Evolutionary conservation across 2,113 vertebrate species (phyloP).

Genomic region (Dunckerocampus dactyliophorus): DNA sequence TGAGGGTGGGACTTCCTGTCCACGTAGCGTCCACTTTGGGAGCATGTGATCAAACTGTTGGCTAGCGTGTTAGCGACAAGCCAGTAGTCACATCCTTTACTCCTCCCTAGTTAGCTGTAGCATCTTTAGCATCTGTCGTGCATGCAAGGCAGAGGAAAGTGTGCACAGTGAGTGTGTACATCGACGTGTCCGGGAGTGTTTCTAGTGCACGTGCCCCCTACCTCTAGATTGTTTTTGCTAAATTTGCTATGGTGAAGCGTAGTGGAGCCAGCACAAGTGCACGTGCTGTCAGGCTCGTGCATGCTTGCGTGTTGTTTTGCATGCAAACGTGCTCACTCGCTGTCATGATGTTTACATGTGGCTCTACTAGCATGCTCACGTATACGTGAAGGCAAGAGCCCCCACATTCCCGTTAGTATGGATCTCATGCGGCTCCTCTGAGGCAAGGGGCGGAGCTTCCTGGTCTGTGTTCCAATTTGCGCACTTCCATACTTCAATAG

Average conservation of each 20-base stretch:
- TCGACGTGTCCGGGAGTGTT: constrained; percentile 1
- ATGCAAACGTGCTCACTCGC: neutral
- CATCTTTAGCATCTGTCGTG: constrained; percentile 61
- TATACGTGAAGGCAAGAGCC: too few relatives aligned
- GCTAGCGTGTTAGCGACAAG: constrained; percentile 1
- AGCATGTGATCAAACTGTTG: neutral
- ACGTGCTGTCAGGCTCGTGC: neutral
- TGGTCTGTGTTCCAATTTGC: too few relatives aligned
- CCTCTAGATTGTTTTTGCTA: neutral
- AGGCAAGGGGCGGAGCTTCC: too few relatives aligned
- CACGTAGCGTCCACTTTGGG: constrained; percentile 8
- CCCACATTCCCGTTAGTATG: too few relatives aligned
- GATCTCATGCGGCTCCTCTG: too few relatives aligned
- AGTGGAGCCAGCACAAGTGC: too few relatives aligned
- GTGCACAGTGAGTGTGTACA: neutral
- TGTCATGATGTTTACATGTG: too few relatives aligned
- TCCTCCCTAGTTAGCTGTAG: constrained; percentile 16
- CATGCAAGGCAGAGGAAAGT: constrained; percentile 76
- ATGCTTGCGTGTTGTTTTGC: constrained; percentile 2
- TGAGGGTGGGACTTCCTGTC: neutral
- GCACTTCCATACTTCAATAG: too few relatives aligned
- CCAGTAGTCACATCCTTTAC: neutral
- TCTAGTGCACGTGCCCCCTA: neutral
- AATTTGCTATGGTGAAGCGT: neutral
- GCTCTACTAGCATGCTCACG: too few relatives aligned